These are phyloP conservation scores for Sclerurus mexicanus DNA, from an alignment of 2,113 vertebrate species.

Conservation along the genomic window DNA sequence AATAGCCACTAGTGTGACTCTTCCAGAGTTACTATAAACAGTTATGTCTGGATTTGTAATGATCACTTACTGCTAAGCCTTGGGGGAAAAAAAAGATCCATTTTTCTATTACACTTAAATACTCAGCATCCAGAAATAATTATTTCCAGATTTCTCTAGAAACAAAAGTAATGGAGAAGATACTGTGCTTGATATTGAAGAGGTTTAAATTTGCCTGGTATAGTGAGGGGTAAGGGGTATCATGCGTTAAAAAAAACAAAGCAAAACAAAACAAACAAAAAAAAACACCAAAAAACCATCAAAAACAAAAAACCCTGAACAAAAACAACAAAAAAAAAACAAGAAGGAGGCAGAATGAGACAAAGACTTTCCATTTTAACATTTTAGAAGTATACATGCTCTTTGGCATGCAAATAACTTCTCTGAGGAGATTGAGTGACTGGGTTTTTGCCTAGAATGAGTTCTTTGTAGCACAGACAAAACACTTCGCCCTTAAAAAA, in stretches of 20 bases:
- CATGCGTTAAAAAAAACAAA: neutral
- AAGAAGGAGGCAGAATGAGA: neutral
- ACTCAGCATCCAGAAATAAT: neutral
- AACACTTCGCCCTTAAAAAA: neutral
- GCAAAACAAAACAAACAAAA: no score
- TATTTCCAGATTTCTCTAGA: neutral
- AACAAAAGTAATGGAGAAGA: neutral
- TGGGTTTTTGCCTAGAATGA: neutral
- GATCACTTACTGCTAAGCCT: neutral
- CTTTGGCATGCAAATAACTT: conserved; percentile 21
- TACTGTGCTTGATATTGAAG: neutral
- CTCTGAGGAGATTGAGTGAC: conserved; percentile 3
- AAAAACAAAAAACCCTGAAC: no score
- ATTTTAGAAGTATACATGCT: neutral
- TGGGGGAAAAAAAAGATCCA: neutral
- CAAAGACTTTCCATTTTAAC: neutral
- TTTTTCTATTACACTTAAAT: neutral
- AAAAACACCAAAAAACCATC: no score
- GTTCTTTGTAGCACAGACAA: conserved; percentile 11
- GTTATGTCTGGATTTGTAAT: conserved; percentile 16
- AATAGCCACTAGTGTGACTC: neutral
- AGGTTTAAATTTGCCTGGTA: neutral
- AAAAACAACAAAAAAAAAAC: no score
- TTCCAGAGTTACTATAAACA: conserved; percentile 33
- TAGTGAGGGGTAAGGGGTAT: neutral